Base-by-base conservation (phyloP, 2,113 vertebrate species). In the Tinamus guttatus region DNA sequence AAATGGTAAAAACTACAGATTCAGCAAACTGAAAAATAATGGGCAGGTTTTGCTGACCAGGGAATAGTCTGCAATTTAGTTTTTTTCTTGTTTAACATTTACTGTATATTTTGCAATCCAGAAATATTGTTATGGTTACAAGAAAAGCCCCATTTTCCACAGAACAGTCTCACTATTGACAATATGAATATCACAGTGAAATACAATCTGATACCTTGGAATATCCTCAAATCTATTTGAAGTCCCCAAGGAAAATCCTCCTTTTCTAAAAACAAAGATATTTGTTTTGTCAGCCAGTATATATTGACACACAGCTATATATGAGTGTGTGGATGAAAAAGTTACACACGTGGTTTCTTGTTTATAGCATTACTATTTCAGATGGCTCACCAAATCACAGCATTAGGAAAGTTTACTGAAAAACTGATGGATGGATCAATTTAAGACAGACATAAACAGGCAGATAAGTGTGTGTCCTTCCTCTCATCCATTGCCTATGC, bases 1-100 rank as follows among this genome's bases (percentile, higher is more conserved):
- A 97, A 93, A 89, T 6, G 27, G 40, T 52, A 87, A 93, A 97
- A 97, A 91, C 77, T 90, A 95, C 95, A 76, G 87, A 97, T 96
- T 97, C 97, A 97, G 97, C 97, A 97, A 96, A 95, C 94, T 90
- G 82, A 93, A 95, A 96, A 96, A 97, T 95, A 96, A 97, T 96
- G 95, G 95, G 85, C 79, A 76, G 75, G 81, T 97, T 97, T 96
- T 97, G 96, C 96, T 97, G 97, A 97, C 96, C 96, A 94, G 93
- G 85, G 94, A 97, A 96, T 96, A 95, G 77, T 91, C 89, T 88
- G 86, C 87, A 97, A 96, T 97, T 97, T 96, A 96, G 94, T 93
- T 95, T 75, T 81, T 94, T 90, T 90, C 92, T 96, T 88, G 93
- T 96, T 89, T 95, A 97, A 96, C 95, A 97, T 95, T 96, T 95